These are phyloP conservation scores for Agrilus biguttatus DNA, from an alignment of 2,888 invertebrate genomes.

Conservation along the genomic window DNA sequence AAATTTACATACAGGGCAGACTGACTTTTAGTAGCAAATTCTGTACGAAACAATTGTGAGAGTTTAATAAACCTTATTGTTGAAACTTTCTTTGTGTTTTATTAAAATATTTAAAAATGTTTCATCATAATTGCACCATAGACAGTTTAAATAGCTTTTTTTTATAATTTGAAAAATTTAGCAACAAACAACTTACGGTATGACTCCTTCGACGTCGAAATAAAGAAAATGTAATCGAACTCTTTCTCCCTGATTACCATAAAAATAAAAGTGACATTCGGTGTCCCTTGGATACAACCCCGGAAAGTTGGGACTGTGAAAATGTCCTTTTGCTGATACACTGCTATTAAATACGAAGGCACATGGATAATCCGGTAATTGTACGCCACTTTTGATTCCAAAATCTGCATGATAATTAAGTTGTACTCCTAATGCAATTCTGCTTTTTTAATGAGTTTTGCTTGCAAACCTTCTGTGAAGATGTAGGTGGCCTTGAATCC, in stretches of 20 bases:
- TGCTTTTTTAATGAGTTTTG: neutral
- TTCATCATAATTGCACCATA: too few relatives aligned
- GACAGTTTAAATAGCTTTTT: too few relatives aligned
- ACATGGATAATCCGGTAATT: slow-evolving; percentile 63
- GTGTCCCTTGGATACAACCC: slow-evolving; percentile 81
- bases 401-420: slow-evolving; percentile 55
- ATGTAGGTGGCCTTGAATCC: slow-evolving; percentile 81
- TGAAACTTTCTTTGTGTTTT: too few relatives aligned
- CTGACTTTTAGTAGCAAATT: too few relatives aligned
- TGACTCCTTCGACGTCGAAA: slow-evolving; percentile 89
- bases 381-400: slow-evolving; percentile 70
- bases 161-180: too few relatives aligned
- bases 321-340: slow-evolving; percentile 62
- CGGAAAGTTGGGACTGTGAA: slow-evolving; percentile 82
- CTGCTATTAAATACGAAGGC: slow-evolving; percentile 81
- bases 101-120: too few relatives aligned
- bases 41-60: too few relatives aligned
- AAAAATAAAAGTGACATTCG: slow-evolving; percentile 83
- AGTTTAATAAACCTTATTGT: too few relatives aligned
- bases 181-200: slow-evolving; percentile 77
- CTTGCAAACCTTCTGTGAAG: slow-evolving; percentile 65
- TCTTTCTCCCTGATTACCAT: slow-evolving; percentile 62
- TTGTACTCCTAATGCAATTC: too few relatives aligned
- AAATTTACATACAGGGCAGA: too few relatives aligned
- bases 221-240: slow-evolving; percentile 76